Percentiles rank a stretch among this genome's conserved stretches.
phyloP scores from a whole-genome alignment of 1,140 invertebrate species.

The Armadillidium nasatum region DNA sequence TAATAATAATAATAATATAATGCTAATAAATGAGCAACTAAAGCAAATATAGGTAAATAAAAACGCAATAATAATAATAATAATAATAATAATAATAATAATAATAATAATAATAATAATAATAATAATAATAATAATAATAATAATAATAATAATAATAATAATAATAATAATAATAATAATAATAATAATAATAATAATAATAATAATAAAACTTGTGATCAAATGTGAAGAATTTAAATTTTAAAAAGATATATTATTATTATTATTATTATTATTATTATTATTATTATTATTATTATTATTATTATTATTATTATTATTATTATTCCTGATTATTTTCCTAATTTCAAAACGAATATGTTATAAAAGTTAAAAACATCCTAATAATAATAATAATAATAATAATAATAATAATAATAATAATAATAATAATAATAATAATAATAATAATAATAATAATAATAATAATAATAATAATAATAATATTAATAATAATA shows the following conservation, averaged over 20 bases:
- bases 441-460: slow-evolving; percentile 22
- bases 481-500: slow-evolving; percentile 20
- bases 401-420: slow-evolving; percentile 27
- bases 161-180: slow-evolving; percentile 22
- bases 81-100: slow-evolving; percentile 22
- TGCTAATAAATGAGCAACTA: too few relatives aligned
- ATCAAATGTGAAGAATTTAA: too few relatives aligned
- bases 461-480: slow-evolving; percentile 29
- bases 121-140: slow-evolving; percentile 28
- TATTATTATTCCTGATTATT: too few relatives aligned
- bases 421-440: slow-evolving; percentile 21
- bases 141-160: slow-evolving; percentile 12
- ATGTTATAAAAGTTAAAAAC: too few relatives aligned
- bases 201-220: not conserved
- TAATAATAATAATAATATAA: slow-evolving; percentile 13
- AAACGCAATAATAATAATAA: not conserved
- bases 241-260: too few relatives aligned
- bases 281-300: too few relatives aligned
- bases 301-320: too few relatives aligned
- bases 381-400: slow-evolving; percentile 1
- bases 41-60: too few relatives aligned
- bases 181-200: slow-evolving; percentile 21
- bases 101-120: slow-evolving; percentile 25
- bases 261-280: too few relatives aligned
- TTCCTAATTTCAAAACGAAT: too few relatives aligned